phyloP scores from a whole-genome alignment of 35 echinoderm and acorn worm species.

The Apostichopus japonicus region DNA sequence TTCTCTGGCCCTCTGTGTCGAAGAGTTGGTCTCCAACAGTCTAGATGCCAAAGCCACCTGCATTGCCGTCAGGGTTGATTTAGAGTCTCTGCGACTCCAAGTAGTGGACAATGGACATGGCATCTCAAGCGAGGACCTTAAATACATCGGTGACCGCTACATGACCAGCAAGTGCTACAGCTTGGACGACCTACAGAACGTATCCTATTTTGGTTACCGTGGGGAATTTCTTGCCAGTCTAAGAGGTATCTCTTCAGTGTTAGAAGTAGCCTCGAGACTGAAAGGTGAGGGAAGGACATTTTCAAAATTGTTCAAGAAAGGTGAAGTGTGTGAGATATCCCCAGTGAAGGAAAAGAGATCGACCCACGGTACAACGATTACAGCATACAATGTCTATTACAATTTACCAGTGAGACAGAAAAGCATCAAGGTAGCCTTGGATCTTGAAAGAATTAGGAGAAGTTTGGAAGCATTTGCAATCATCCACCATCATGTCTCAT shows the following conservation, averaged over 20 bases:
- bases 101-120: constrained; percentile 96
- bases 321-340: constrained; percentile 62
- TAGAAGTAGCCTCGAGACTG: constrained; percentile 80
- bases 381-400: constrained; percentile 84
- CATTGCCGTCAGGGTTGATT: constrained; percentile 84
- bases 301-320: constrained; percentile 77
- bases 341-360: constrained; percentile 63
- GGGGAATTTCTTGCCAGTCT: constrained; percentile 96
- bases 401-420: constrained; percentile 89
- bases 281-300: constrained; percentile 65
- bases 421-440: constrained; percentile 55
- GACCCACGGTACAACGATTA: constrained; percentile 88
- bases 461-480: constrained; percentile 75
- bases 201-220: constrained; percentile 83
- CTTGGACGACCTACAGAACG: constrained; percentile 70
- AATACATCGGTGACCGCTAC: constrained; percentile 78
- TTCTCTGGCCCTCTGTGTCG: constrained; percentile 77
- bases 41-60: constrained; percentile 88
- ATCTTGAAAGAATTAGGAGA: constrained; percentile 67
- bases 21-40: constrained; percentile 90
- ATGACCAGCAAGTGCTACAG: constrained; percentile 91
- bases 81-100: constrained; percentile 72
- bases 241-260: constrained; percentile 73
- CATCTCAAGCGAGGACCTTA: constrained; percentile 61
- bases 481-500: constrained; percentile 79